Conservation (phyloP, 2,888 invertebrate species). For the Ophioninae sp. region DNA sequence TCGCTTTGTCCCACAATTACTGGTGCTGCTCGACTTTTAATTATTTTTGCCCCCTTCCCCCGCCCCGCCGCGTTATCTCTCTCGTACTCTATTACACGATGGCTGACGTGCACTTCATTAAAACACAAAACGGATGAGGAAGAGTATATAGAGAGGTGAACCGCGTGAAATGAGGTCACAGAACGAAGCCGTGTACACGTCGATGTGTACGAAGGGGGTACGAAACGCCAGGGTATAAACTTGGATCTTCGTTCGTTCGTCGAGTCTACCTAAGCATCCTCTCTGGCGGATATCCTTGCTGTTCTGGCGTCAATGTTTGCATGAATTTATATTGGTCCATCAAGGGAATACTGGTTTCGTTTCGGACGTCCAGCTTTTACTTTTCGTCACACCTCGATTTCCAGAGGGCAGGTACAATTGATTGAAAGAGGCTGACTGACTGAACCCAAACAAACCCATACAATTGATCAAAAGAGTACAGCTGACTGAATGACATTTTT, state of each 20-base stretch:
- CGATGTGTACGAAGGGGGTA: neutral
- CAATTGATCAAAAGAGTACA: too few relatives aligned
- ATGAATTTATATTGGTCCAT: conserved; percentile 65
- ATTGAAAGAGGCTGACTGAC: too few relatives aligned
- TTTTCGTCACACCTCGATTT: too few relatives aligned
- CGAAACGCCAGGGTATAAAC: conserved; percentile 21
- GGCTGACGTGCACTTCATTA: conserved; percentile 51
- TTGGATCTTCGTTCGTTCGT: conserved; percentile 34
- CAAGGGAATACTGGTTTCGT: conserved; percentile 44
- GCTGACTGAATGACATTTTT: too few relatives aligned
- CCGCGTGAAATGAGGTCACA: conserved; percentile 55
- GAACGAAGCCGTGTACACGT: conserved; percentile 20
- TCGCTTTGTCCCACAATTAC: neutral
- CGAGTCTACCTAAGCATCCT: conserved; percentile 27
- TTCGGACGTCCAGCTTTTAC: too few relatives aligned
- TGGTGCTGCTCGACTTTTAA: conserved; percentile 10
- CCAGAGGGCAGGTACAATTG: too few relatives aligned
- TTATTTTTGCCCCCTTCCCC: conserved; percentile 22
- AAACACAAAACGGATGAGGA: conserved; percentile 53
- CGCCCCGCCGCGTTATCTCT: too few relatives aligned
- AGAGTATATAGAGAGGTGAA: conserved; percentile 36
- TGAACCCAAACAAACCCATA: too few relatives aligned
- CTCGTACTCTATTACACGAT: conserved; percentile 27
- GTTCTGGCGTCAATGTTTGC: conserved; percentile 61
- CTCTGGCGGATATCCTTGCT: conserved; percentile 34